phyloP scores from a whole-genome alignment of 92 coral and sea anemone genomes.

The Epizoanthus scotinus region DNA sequence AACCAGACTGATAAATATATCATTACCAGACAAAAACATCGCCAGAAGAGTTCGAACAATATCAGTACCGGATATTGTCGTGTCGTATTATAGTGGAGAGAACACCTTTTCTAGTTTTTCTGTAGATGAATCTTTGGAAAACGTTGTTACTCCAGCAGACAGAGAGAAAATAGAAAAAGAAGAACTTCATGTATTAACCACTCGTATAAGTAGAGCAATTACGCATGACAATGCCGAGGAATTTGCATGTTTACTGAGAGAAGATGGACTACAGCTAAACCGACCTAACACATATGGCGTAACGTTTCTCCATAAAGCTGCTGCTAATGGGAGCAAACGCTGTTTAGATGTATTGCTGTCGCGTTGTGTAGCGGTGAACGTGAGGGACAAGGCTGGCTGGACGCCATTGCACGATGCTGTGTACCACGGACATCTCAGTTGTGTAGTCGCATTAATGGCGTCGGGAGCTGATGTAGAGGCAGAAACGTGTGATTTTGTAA shows the following conservation, averaged over 20 bases:
- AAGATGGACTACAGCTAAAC: conserved; percentile 43
- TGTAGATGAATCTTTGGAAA: background rate
- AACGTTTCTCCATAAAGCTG: conserved; percentile 84
- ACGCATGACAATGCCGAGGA: conserved; percentile 61
- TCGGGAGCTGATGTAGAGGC: conserved; percentile 86
- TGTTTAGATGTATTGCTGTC: conserved; percentile 72
- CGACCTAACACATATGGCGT: conserved; percentile 59
- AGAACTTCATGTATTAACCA: background rate
- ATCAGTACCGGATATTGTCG: background rate
- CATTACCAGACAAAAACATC: background rate
- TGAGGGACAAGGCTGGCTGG: conserved; percentile 81
- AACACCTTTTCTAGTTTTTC: background rate
- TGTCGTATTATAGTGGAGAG: background rate
- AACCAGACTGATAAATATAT: background rate
- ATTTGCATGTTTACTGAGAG: conserved; percentile 46
- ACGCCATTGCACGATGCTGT: conserved; percentile 92
- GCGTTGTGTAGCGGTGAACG: conserved; percentile 71
- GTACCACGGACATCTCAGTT: conserved; percentile 80
- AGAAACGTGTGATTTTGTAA: conserved; percentile 68
- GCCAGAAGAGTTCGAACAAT: conserved; percentile 1
- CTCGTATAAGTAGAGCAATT: conserved; percentile 48
- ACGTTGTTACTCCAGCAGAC: background rate
- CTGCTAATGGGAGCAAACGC: conserved; percentile 78
- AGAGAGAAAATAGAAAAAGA: background rate
- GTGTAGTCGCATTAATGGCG: conserved; percentile 74